Base-by-base conservation (phyloP, 2,113 vertebrate species). In the Oreochromis spilurus region DNA sequence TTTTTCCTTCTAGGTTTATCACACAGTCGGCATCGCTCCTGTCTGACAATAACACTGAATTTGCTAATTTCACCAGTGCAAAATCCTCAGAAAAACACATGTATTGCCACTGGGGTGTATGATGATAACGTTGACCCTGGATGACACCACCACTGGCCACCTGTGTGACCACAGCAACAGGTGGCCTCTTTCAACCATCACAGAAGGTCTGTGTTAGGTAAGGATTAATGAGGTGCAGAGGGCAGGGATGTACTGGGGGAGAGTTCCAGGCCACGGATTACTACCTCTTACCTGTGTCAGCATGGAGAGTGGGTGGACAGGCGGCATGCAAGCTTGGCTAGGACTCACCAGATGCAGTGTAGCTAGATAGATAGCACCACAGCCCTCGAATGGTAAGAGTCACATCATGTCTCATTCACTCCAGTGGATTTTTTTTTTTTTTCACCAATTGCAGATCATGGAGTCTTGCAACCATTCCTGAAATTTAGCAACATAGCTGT, bases 281-380 rank as follows among this genome's bases (percentile, higher is more conserved):
- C 92, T 88, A 82, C 92, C 89, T 86, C 84, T 91, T 95, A 93
- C 94, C 93, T 94, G 86, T 94, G 92, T 95, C 91, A 94, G 93
- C 93, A 93, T n/a, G 88, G 90, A 88, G 83, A 87, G 79, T 65
- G 21, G 77, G 52, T 67, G 88, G 75, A 94, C 67, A 84, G 53
- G 77, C 78, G 2, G 82, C 60, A 53, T 79, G 79, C 65, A n/a
- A 16, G 75, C 53, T 45, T 60, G 70, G 79, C 79, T n/a, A n/a
- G 84, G 84, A 93, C 80, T 85, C 89, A 91, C 90, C 84, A 91
- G 87, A 92, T 86, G 72, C 78, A 85, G 24, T 16, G 67, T 26
- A 57, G 36, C 77, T 34, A 43, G 79, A 80, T n/a, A 40, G 62
- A 67, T 45, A 48, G 21, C 9, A 48, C 67, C 21, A 72, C 8